A percentile compares a stretch with the other conserved stretches of the same genome.
Conservation (phyloP, 2,113 vertebrate species). For the Polypterus bichir region DNA sequence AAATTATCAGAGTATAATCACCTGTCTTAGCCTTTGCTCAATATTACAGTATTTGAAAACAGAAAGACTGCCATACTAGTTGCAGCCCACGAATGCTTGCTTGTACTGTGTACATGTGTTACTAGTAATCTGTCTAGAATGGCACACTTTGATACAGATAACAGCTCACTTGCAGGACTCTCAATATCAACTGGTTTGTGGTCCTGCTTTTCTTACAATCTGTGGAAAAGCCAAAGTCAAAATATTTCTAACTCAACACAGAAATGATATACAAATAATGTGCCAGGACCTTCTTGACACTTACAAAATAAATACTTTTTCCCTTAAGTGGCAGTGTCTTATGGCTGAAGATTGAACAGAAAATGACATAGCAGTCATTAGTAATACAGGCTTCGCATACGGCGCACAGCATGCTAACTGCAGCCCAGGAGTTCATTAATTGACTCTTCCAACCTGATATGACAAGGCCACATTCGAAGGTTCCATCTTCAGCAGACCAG, state of each 20-base stretch:
- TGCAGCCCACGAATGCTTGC: no score
- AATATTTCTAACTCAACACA: neutral
- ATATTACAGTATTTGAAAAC: neutral
- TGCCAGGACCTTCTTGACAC: slow-evolving; percentile 15
- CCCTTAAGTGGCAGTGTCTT: slow-evolving; percentile 32
- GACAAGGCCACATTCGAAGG: slow-evolving; percentile 36
- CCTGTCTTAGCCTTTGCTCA: no score
- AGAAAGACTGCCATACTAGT: no score
- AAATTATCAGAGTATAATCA: no score
- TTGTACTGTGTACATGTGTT: no score
- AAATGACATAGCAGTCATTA: slow-evolving; percentile 43
- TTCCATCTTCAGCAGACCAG: slow-evolving; percentile 23
- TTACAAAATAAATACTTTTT: slow-evolving; percentile 21
- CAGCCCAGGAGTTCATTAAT: slow-evolving; percentile 40
- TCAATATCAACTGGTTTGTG: no score
- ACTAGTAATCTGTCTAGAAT: no score
- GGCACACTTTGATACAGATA: no score
- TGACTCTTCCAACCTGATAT: slow-evolving; percentile 40
- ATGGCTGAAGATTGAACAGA: slow-evolving; percentile 41
- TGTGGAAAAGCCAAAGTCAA: no score
- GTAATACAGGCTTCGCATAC: slow-evolving; percentile 52
- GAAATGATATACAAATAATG: slow-evolving; percentile 15
- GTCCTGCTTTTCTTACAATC: no score
- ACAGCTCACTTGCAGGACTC: no score
- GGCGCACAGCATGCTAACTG: slow-evolving; percentile 40